Evolutionary conservation across 2,888 invertebrate species (phyloP).

Genomic region (Agrilus cyanescens): DNA sequence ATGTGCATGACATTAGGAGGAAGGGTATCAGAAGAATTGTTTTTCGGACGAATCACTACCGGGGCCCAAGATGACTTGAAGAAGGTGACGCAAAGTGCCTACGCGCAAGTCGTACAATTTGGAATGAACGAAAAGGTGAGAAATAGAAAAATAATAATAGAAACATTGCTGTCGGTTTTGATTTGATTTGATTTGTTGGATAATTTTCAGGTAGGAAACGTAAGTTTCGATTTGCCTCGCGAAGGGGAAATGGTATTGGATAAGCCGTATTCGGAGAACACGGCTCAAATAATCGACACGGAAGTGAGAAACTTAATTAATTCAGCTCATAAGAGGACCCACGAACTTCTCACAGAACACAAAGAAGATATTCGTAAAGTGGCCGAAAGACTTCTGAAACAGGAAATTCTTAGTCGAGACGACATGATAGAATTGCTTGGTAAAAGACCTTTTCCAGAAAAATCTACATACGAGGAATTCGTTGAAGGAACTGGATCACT

Average conservation of each 20-base stretch:
- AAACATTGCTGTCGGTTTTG: too few relatives aligned
- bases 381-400: conserved; percentile 77
- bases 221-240: conserved; percentile 91
- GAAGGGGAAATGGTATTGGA: conserved; percentile 87
- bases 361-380: conserved; percentile 81
- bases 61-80: conserved; percentile 98
- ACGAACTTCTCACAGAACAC: conserved; percentile 62
- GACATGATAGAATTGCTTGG: conserved; percentile 97
- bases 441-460: conserved; percentile 90
- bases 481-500: conserved; percentile 97
- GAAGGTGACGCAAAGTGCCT: conserved; percentile 96
- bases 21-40: conserved; percentile 91
- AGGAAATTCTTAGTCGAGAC: conserved; percentile 89
- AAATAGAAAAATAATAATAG: too few relatives aligned
- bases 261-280: conserved; percentile 96
- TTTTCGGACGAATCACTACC: conserved; percentile 92
- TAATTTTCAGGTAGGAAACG: conserved; percentile 50
- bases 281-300: conserved; percentile 88
- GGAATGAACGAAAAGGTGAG: conserved; percentile 93
- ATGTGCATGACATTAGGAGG: conserved; percentile 99
- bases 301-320: conserved; percentile 77
- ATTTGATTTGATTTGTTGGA: too few relatives aligned
- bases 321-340: conserved; percentile 70
- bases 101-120: conserved; percentile 91
- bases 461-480: conserved; percentile 98